Base-by-base conservation (phyloP, 2,113 vertebrate species). In the Tetrax tetrax region DNA sequence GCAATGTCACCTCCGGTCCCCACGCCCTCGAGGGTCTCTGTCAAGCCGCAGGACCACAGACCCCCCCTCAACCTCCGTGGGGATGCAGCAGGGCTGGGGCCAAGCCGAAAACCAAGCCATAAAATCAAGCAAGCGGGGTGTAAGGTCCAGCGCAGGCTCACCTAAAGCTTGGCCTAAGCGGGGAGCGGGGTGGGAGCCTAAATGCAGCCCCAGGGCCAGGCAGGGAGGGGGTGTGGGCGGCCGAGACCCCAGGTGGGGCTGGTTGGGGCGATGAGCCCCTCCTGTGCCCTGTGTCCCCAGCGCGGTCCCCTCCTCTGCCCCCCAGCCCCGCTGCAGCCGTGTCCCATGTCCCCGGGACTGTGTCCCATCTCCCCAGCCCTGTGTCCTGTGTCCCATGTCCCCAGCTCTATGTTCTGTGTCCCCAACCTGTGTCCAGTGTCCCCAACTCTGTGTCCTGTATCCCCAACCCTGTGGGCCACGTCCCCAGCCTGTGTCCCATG, bases 1-100 rank as follows among this genome's bases (percentile, higher is more conserved):
- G 13, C 12, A 13, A 41, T 2, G 19, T 93, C 87, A 83, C 80
- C 95, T 86, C 92, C 4, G 3, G 60, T 54, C 71, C 28, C 66
- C 3, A 0, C 3, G 10, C 21, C 10, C 15, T 61, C 9, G 1
- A 45, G 61, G 31, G 72, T 25, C 47, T 41, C 41, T 0, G 0
- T 71, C 51, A 31, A 1, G 2, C 45, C 3, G 48, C 41, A 43
- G 41, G 41, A 43, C 41, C 41, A 43, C 14, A 15, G 41, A 43
- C 14, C 14, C 41, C 41, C 41, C 41, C 11, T 41, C 41, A 41
- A 15, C 41, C 41, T 43, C 54, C 10, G 1, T 1, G 35, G 35
- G 35, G 43, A 66, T 2, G 4, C 3, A 21, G n/a, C 51, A 7
- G 51, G 29, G 48, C 53, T 35, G 31, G 17, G 48, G 18, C 7